These are phyloP conservation scores for Chaetorhynchus papuensis DNA, from an alignment of 2,113 vertebrate species.

Conservation along the genomic window DNA sequence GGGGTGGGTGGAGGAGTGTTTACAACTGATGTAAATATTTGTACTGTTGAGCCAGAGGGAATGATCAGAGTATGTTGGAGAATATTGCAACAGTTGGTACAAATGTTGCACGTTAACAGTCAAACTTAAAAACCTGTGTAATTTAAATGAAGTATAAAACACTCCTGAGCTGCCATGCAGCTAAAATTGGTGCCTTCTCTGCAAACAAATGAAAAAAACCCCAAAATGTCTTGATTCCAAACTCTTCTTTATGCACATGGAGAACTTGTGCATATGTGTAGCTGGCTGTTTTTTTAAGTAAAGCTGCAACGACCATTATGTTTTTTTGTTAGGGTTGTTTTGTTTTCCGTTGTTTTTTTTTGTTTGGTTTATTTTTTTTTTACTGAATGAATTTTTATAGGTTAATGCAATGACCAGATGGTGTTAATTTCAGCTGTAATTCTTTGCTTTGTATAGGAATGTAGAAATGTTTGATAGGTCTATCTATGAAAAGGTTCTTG, in stretches of 20 bases:
- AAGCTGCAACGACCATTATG: constrained; percentile 18
- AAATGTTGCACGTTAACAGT: neutral
- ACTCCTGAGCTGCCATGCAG: constrained; percentile 48
- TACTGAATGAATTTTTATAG: constrained; percentile 51
- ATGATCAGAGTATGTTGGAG: neutral
- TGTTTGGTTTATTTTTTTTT: neutral
- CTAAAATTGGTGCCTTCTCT: constrained; percentile 56
- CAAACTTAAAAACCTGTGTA: neutral
- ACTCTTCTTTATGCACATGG: neutral
- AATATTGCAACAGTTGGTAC: neutral
- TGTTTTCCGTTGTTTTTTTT: neutral
- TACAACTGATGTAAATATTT: constrained; percentile 43
- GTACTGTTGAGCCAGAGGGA: constrained; percentile 1
- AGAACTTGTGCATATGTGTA: neutral
- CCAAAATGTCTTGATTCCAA: neutral
- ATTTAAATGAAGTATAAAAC: constrained; percentile 52
- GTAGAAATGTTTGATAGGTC: constrained; percentile 50
- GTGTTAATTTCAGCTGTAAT: constrained; percentile 67
- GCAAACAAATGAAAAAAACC: neutral
- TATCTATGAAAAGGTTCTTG: constrained; percentile 46
- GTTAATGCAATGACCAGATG: constrained; percentile 48
- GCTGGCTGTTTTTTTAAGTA: constrained; percentile 1
- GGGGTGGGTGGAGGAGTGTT: constrained; percentile 18
- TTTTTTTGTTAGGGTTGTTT: neutral
- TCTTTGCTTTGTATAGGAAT: constrained; percentile 63